Base-by-base conservation (phyloP, 1,140 invertebrate species). In the Bombyx mandarina region DNA sequence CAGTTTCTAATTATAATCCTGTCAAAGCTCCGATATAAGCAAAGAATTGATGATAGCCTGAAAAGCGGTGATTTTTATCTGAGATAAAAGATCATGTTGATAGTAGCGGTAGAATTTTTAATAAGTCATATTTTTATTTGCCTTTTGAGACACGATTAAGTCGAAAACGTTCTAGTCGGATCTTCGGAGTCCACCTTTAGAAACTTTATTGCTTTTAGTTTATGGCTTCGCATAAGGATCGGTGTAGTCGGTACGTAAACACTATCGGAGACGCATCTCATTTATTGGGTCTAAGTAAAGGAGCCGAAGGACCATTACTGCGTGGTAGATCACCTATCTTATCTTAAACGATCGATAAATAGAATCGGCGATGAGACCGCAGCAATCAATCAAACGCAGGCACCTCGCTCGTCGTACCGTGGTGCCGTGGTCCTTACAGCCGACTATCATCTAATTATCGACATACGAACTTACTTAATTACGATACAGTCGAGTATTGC, bases 1-100 rank as follows among this genome's bases (percentile, higher is more conserved):
- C 82, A 84, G 77, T 83, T 86, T 86, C 82, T 85, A 86, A 86
- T 86, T 86, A 85, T 86, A 85, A 85, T 81, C 77, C 83, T 86
- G 83, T 86, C 83, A 86, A 85, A 86, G 79, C 75, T 73, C 62
- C 75, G 69, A 79, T 78, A 77, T 81, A 80, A 79, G 73, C 58
- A 75, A 81, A 71, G 77, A 86, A 86, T 86, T 86, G 81, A 86
- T 85, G 83, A 80, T 85, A 73, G 69, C 66, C 66, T 78, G 63
- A 78, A 80, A 75, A 54, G 67, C 78, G 71, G 70, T 62, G 77
- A 82, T 82, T 74, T 69, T 79, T 79, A 82, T 84, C 81, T 81
- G 54, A 80, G 65, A 81, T 65, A 65, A 65, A 61, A 59, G 75
- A 78, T 78, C 61, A 63, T 61, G 55, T 63, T 71, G 76, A 78